Evolutionary conservation across 2,797 vertebrate species (phyloP).

Genomic region (Stomatorhinus walkeri): DNA sequence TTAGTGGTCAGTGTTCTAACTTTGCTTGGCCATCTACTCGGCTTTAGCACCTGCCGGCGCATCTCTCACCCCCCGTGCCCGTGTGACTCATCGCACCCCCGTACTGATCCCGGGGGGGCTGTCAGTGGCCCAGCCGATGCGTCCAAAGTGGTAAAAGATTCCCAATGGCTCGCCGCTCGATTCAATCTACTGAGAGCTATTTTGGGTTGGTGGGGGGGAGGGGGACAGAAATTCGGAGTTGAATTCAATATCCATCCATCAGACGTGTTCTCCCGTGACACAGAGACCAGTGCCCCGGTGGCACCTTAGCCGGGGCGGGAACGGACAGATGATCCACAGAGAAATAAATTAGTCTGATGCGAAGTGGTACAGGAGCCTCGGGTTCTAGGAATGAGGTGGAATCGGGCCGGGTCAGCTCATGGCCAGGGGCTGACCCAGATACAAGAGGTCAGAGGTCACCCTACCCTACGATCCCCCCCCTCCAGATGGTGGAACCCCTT

Average conservation of each 20-base stretch:
- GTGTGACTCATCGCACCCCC: not conserved
- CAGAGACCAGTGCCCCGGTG: not conserved
- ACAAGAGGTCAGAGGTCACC: not conserved
- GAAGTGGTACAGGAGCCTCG: not conserved
- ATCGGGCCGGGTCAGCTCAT: not conserved
- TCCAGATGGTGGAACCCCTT: not conserved
- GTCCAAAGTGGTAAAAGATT: not conserved
- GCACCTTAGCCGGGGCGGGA: not conserved
- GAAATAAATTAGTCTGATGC: not conserved
- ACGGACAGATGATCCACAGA: not conserved
- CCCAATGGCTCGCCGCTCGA: not conserved
- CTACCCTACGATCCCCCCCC: not conserved
- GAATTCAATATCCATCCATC: slow-evolving; percentile 18
- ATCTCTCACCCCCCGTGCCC: not conserved
- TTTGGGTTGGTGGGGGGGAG: not conserved
- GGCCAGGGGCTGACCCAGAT: not conserved
- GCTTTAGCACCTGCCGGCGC: not conserved
- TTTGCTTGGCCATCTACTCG: not conserved
- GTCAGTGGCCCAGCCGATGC: not conserved
- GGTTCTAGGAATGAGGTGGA: not conserved
- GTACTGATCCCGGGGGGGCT: not conserved
- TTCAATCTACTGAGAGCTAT: slow-evolving; percentile 5
- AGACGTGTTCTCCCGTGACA: not conserved
- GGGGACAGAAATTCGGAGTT: not conserved
- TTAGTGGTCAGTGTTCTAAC: not conserved